A percentile compares a stretch with the other conserved stretches of the same genome.
These are phyloP conservation scores for Muntiacus muntjak DNA, from an alignment of 2,113 vertebrate species.

Conservation along the genomic window DNA sequence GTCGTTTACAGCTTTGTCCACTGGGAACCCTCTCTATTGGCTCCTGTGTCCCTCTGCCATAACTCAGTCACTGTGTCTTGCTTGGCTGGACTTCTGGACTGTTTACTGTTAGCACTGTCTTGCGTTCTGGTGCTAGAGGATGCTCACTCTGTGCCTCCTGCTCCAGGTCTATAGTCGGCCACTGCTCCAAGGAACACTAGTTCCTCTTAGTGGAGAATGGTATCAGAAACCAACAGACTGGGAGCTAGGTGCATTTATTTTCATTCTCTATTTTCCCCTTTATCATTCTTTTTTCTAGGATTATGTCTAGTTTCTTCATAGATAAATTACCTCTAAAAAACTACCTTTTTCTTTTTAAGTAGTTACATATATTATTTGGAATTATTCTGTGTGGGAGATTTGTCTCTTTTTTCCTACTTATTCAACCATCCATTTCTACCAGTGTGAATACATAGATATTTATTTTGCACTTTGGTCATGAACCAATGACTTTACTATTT, in stretches of 20 bases:
- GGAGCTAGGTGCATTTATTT: not conserved
- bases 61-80: rapidly evolving
- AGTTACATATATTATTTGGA: not conserved
- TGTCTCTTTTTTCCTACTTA: not conserved
- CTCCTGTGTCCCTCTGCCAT: not conserved
- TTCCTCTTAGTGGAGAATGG: not conserved
- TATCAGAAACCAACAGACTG: not conserved
- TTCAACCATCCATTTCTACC: not conserved
- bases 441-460: not conserved
- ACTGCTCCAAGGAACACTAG: not conserved
- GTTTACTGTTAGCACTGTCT: not conserved
- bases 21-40: not conserved
- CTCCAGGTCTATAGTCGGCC: not conserved
- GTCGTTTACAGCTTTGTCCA: not conserved
- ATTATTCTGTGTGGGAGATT: not conserved
- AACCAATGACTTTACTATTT: not conserved
- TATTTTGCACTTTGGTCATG: not conserved
- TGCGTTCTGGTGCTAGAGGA: not conserved
- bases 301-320: not conserved
- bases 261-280: not conserved
- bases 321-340: not conserved
- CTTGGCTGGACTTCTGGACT: not conserved
- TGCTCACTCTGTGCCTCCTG: not conserved
- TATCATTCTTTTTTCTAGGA: not conserved
- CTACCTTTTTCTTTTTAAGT: not conserved